phyloP scores from a whole-genome alignment of 1,140 invertebrate species.

The Orchesella cincta region DNA sequence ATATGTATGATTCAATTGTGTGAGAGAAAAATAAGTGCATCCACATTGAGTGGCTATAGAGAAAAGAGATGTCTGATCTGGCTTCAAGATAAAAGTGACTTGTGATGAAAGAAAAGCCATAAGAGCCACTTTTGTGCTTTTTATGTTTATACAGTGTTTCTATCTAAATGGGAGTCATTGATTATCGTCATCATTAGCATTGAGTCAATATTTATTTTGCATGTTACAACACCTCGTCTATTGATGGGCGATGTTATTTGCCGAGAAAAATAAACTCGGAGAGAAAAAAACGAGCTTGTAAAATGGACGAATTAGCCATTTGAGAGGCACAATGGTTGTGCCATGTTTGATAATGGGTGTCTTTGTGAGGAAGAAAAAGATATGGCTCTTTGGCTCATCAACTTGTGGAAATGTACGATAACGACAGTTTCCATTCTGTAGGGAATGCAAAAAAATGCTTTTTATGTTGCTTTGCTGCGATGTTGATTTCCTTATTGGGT shows the following conservation, averaged over 20 bases:
- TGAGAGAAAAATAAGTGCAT: not conserved
- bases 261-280: not conserved
- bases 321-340: not conserved
- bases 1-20: not conserved
- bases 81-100: constrained; percentile 3
- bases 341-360: not conserved
- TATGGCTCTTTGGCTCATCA: constrained; percentile 8
- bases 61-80: constrained; percentile 12
- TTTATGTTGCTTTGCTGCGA: too few relatives aligned
- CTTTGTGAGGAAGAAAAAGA: not conserved
- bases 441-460: too few relatives aligned
- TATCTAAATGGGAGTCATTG: constrained; percentile 8
- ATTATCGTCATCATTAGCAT: constrained; percentile 20
- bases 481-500: too few relatives aligned
- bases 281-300: not conserved
- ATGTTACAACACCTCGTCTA: constrained; percentile 5
- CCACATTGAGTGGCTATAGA: not conserved
- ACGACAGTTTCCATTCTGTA: too few relatives aligned
- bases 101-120: not conserved
- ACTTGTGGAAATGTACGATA: not conserved
- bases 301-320: not conserved
- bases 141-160: not conserved
- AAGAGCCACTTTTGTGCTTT: not conserved
- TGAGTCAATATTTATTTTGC: constrained; percentile 12
- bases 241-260: not conserved